Conservation (phyloP, 2,888 invertebrate genomes). For the Coenonympha arcania region DNA sequence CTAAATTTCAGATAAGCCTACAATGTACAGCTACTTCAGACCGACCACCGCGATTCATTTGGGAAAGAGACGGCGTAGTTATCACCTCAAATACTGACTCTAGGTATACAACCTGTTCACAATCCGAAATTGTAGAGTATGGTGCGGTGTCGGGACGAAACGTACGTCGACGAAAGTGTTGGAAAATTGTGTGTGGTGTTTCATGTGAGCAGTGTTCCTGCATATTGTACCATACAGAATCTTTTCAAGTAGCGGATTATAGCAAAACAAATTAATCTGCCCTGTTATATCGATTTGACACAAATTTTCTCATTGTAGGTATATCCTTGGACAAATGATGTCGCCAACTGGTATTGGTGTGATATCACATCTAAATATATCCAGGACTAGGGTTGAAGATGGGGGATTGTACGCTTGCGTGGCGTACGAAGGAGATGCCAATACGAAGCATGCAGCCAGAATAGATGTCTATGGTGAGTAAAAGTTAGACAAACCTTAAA, state of each 20-base stretch:
- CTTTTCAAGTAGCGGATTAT: too few relatives aligned
- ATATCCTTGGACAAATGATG: conserved; percentile 65
- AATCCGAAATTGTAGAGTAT: too few relatives aligned
- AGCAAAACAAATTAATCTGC: too few relatives aligned
- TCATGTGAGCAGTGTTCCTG: too few relatives aligned
- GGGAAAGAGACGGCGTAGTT: conserved; percentile 63
- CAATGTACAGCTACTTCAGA: conserved; percentile 58
- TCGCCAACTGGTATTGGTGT: conserved; percentile 55
- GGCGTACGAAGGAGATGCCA: conserved; percentile 61
- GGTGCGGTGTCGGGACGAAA: too few relatives aligned
- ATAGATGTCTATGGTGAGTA: conserved; percentile 70
- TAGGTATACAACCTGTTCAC: too few relatives aligned
- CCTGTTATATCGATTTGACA: neutral
- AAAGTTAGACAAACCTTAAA: too few relatives aligned
- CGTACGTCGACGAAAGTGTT: too few relatives aligned
- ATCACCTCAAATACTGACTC: conserved; percentile 62
- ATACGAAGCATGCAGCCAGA: conserved; percentile 48
- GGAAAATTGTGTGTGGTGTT: too few relatives aligned
- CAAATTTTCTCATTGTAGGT: conserved; percentile 36
- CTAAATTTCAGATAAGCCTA: conserved; percentile 49
- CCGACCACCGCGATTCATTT: conserved; percentile 60
- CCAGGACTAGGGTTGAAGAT: conserved; percentile 71
- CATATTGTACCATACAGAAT: too few relatives aligned
- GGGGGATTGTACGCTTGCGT: conserved; percentile 76
- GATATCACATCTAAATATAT: conserved; percentile 69